phyloP scores from a whole-genome alignment of 1,140 invertebrate species.

The Acromyrmex heyeri region DNA sequence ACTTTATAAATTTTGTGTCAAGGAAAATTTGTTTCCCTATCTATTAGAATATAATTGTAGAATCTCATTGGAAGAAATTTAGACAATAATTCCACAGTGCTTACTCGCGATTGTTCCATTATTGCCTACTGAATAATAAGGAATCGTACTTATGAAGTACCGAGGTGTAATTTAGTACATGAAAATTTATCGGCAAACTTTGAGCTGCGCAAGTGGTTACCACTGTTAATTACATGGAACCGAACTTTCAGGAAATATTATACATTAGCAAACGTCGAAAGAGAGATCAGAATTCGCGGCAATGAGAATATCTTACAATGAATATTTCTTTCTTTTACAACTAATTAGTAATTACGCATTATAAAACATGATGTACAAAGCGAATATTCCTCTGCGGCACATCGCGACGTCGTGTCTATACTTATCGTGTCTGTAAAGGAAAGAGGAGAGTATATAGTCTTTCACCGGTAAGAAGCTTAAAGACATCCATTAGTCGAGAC shows the following conservation, averaged over 20 bases:
- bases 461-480: constrained; percentile 51
- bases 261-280: constrained; percentile 32
- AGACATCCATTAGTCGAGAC: constrained; percentile 43
- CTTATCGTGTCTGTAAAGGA: constrained; percentile 10
- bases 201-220: constrained; percentile 23
- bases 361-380: constrained; percentile 3
- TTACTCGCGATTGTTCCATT: constrained; percentile 19
- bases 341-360: not conserved
- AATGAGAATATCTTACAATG: not conserved
- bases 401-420: not conserved
- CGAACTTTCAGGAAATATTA: not conserved
- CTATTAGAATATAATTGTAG: not conserved
- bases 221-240: constrained; percentile 39
- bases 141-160: constrained; percentile 25
- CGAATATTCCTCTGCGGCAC: not conserved
- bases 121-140: constrained; percentile 23
- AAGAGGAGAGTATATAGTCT: constrained; percentile 1
- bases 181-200: constrained; percentile 44
- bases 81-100: not conserved
- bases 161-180: not conserved
- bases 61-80: constrained; percentile 2
- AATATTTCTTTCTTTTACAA: not conserved
- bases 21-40: not conserved
- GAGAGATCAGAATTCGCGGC: not conserved
- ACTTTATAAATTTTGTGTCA: not conserved